These are phyloP conservation scores for Stomatorhinus walkeri DNA, from an alignment of 2,797 vertebrate species.

Conservation along the genomic window DNA sequence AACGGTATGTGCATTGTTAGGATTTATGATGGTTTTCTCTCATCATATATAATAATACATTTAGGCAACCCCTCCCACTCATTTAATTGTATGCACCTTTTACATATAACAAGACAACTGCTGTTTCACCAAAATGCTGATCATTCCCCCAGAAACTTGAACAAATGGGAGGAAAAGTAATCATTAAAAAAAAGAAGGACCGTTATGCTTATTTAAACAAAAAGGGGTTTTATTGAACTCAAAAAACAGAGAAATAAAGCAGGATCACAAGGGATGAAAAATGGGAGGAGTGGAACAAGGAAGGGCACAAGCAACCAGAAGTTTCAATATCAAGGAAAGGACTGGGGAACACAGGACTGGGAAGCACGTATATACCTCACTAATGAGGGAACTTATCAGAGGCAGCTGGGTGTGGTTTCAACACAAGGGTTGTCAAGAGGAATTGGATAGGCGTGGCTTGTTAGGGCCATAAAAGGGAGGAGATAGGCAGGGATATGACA, in stretches of 20 bases:
- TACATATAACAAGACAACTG: neutral
- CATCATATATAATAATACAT: neutral
- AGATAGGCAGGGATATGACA: neutral
- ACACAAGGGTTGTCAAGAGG: neutral
- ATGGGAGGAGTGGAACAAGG: neutral
- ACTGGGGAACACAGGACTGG: neutral
- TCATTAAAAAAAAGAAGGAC: neutral
- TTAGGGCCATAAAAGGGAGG: neutral
- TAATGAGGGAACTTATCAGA: neutral
- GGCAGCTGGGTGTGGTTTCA: neutral
- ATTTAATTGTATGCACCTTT: neutral
- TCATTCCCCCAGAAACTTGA: neutral
- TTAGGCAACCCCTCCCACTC: neutral
- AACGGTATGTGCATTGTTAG: neutral
- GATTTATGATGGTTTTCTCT: neutral
- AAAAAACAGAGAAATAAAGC: neutral
- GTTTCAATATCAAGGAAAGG: neutral
- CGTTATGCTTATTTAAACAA: neutral
- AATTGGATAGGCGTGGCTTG: neutral
- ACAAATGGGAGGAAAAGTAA: neutral
- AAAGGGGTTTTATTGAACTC: neutral
- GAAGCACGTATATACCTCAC: neutral
- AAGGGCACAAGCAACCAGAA: neutral
- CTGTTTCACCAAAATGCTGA: neutral
- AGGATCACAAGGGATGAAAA: neutral